Percentiles rank a stretch among this genome's conserved stretches.
These are phyloP conservation scores for Yponomeuta malinellus DNA, from an alignment of 2,888 invertebrate genomes.

Conservation along the genomic window DNA sequence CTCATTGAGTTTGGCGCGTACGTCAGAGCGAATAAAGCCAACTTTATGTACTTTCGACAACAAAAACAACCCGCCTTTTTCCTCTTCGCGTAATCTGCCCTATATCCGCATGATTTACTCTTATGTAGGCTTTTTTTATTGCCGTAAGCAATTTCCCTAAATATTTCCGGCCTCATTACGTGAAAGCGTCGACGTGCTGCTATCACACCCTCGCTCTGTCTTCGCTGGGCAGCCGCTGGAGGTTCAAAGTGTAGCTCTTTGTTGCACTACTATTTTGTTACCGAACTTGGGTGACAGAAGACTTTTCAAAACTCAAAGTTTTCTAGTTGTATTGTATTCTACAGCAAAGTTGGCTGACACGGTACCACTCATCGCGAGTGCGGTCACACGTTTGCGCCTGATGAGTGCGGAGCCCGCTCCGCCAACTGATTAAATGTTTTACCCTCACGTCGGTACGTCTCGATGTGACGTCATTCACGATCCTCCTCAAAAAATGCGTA, in stretches of 20 bases:
- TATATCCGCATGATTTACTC: slow-evolving; percentile 1
- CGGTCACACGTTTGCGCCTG: background rate
- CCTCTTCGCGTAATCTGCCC: background rate
- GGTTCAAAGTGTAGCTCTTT: too few relatives aligned
- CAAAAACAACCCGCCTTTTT: background rate
- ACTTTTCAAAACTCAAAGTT: too few relatives aligned
- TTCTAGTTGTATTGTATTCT: too few relatives aligned
- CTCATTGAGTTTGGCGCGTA: background rate
- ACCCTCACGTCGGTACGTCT: too few relatives aligned
- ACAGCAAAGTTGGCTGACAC: background rate
- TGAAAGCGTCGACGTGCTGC: background rate
- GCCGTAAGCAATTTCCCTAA: background rate
- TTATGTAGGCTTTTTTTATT: background rate
- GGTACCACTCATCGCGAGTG: background rate
- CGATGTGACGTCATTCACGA: too few relatives aligned
- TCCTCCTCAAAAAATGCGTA: too few relatives aligned
- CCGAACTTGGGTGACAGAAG: too few relatives aligned
- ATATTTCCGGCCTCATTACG: background rate
- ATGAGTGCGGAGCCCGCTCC: background rate
- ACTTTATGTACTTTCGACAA: background rate
- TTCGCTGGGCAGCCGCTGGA: background rate
- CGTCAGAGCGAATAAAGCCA: background rate
- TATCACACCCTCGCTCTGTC: background rate
- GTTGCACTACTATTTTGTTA: too few relatives aligned
- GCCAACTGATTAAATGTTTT: background rate